These are phyloP conservation scores for Fragum sueziense DNA, from an alignment of 2,888 invertebrate genomes.

Conservation along the genomic window DNA sequence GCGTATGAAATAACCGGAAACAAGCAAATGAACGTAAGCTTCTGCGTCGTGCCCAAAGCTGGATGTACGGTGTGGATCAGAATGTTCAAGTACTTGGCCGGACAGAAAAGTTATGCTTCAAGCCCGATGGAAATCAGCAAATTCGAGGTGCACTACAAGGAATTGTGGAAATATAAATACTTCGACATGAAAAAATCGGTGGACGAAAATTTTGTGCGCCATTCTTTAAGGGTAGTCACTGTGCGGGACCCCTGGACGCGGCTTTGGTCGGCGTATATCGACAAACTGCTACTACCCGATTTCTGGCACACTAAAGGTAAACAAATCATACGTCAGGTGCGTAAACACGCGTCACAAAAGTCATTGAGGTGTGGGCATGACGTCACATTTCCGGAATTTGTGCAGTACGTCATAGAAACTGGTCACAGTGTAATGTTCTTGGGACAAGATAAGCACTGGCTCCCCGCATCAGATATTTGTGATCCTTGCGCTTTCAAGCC, in stretches of 20 bases:
- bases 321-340: conserved; percentile 33
- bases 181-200: not conserved
- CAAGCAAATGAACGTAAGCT: conserved; percentile 38
- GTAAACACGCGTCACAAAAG: conserved; percentile 12
- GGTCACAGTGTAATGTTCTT: conserved; percentile 23
- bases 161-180: not conserved
- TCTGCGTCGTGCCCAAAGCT: conserved; percentile 68
- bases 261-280: conserved; percentile 69
- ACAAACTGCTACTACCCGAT: conserved; percentile 68
- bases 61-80: conserved; percentile 70
- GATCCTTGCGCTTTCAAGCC: conserved; percentile 66
- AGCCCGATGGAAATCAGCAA: conserved; percentile 56
- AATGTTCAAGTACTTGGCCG: conserved; percentile 61
- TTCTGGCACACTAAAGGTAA: conserved; percentile 64
- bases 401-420: conserved; percentile 46
- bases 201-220: conserved; percentile 29
- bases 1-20: conserved; percentile 38
- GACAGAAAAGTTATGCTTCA: conserved; percentile 37
- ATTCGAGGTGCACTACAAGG: conserved; percentile 34
- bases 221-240: conserved; percentile 57
- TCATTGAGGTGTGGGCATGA: conserved; percentile 64
- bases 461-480: conserved; percentile 64
- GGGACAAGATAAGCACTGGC: conserved; percentile 66
- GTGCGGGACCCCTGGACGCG: conserved; percentile 68
- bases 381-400: conserved; percentile 68